These are phyloP conservation scores for Buphagus erythrorhynchus DNA, from an alignment of 2,797 vertebrate genomes.

Conservation along the genomic window DNA sequence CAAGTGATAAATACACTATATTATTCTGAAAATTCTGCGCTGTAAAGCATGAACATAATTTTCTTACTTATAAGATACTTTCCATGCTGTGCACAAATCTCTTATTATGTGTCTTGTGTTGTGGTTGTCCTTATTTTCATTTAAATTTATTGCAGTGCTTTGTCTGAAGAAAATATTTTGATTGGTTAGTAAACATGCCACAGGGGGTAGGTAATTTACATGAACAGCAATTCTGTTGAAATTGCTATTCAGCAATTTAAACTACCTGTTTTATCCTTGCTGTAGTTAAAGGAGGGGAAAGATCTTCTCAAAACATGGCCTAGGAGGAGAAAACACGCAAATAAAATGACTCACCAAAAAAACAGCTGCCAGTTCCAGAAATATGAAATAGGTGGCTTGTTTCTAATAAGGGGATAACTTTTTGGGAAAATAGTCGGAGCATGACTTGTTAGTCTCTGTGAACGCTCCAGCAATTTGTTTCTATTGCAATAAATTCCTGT, in stretches of 20 bases:
- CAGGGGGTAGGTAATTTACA: conserved; percentile 47
- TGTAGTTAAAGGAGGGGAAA: background rate
- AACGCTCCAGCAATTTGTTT: background rate
- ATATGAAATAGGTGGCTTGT: background rate
- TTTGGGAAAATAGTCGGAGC: background rate
- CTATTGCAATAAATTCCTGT: background rate
- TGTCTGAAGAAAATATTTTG: conserved; percentile 63
- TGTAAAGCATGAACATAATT: conserved; percentile 42
- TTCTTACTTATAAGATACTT: conserved; percentile 59
- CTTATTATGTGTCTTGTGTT: conserved; percentile 34
- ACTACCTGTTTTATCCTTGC: background rate
- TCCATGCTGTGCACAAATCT: conserved; percentile 55
- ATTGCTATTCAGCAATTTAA: conserved; percentile 36
- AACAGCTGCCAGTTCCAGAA: background rate
- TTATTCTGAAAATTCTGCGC: background rate
- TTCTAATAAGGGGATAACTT: background rate
- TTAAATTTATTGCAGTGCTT: conserved; percentile 64
- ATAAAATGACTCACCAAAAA: background rate
- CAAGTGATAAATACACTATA: background rate
- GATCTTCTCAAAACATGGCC: background rate
- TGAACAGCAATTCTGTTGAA: conserved; percentile 29
- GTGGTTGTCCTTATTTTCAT: conserved; percentile 48
- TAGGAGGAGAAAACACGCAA: background rate
- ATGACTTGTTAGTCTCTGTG: background rate
- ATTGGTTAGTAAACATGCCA: conserved; percentile 62